Evolutionary conservation across 2,888 invertebrate genomes (phyloP).

Genomic region (Drosophila paramelanica): DNA sequence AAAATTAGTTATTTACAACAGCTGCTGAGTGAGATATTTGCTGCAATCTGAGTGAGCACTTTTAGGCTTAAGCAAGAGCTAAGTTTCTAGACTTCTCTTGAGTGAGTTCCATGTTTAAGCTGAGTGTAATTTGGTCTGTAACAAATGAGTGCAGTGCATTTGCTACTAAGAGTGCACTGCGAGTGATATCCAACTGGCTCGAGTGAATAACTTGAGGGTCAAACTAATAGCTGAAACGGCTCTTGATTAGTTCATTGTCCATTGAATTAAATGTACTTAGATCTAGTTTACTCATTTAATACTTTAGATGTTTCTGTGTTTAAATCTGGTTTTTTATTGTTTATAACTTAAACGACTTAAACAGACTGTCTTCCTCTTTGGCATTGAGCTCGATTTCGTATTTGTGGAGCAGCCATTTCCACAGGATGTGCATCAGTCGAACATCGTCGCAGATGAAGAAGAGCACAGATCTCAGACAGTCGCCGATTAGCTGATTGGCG

Average conservation of each 20-base stretch:
- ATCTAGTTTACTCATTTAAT: no score
- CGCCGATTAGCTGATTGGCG: slow-evolving; percentile 42
- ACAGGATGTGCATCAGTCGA: slow-evolving; percentile 42
- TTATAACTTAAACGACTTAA: not conserved
- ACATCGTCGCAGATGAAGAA: slow-evolving; percentile 43
- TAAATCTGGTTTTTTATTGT: not conserved
- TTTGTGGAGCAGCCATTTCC: slow-evolving; percentile 41
- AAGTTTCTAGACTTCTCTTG: slow-evolving; percentile 1
- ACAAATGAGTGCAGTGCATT: no score
- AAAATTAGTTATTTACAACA: not conserved
- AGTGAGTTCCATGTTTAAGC: not conserved
- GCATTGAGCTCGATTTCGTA: not conserved
- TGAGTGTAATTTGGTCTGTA: not conserved
- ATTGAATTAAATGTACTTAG: not conserved
- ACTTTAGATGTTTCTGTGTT: not conserved
- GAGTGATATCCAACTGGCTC: not conserved
- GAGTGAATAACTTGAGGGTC: not conserved
- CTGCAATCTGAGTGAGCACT: not conserved
- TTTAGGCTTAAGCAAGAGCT: not conserved
- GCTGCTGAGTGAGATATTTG: not conserved
- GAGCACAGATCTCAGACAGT: slow-evolving; percentile 35
- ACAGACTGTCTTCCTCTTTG: not conserved
- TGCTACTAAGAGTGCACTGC: not conserved
- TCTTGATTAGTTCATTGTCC: not conserved
- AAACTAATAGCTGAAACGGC: not conserved